These are phyloP conservation scores for Kradibia gibbosae DNA, from an alignment of 1,140 invertebrate genomes.

Conservation along the genomic window DNA sequence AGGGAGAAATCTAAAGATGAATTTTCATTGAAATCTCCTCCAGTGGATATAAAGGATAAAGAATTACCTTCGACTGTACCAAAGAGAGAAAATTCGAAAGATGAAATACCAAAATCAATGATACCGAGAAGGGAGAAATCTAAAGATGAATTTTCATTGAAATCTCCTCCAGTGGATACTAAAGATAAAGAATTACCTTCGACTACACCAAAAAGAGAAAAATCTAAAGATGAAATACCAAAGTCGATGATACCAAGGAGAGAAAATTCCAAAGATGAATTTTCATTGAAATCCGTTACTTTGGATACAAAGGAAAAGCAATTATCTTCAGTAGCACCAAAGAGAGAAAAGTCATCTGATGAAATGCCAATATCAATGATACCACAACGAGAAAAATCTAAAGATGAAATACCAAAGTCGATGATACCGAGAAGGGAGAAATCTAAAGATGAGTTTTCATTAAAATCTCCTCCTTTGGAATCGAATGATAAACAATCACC, in stretches of 20 bases:
- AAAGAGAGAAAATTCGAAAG: constrained; percentile 33
- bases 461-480: not conserved
- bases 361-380: constrained; percentile 32
- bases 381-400: constrained; percentile 36
- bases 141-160: too few species aligned
- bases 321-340: not conserved
- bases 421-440: too few species aligned
- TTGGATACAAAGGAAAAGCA: constrained; percentile 7
- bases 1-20: constrained; percentile 42
- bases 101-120: constrained; percentile 41
- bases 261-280: constrained; percentile 43
- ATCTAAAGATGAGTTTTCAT: constrained; percentile 46
- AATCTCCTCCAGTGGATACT: too few species aligned
- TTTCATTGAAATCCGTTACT: not conserved
- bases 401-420: too few species aligned
- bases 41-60: not conserved
- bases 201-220: constrained; percentile 25
- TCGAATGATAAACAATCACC: not conserved
- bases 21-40: not conserved
- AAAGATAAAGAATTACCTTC: too few species aligned
- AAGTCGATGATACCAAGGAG: constrained; percentile 37
- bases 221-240: constrained; percentile 31
- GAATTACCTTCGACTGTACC: not conserved
- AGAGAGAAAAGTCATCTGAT: constrained; percentile 25
- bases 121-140: constrained; percentile 16